Base-by-base conservation (phyloP, 2,888 invertebrate genomes). In the Campaea margaritaria region DNA sequence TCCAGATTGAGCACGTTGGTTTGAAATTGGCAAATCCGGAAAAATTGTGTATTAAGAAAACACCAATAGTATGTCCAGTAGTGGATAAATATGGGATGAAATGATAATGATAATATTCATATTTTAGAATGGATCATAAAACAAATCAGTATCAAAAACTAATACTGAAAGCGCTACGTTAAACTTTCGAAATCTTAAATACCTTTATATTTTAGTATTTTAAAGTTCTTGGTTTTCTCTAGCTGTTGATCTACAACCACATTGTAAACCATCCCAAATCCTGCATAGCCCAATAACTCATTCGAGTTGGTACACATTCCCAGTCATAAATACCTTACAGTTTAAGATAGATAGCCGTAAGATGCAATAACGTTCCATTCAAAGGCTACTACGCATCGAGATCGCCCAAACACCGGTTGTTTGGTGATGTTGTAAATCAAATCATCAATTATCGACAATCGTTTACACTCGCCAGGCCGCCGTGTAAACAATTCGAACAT, bases 351-450 rank as follows among this genome's bases (percentile, higher is more conserved):
- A 73, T 69, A 67, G 73, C 74, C 65, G 76, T 81, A 74, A 76
- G 78, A 77, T 72, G 74, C 74, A 51, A 76, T 81, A 78, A 73
- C 65, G 76, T 75, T 83, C 79, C 84, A 89, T 86, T 86, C 85
- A 89, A 87, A 87, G 85, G 82, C 84, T 67, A 64, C 70, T 78
- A 78, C 82, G 83, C 79, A 82, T 80, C 82, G 68, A 76, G 82
- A 78, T 86, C 85, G 78, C 84, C 91, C 84, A 91, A 91, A 91
- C 91, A 91, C 88, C 87, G 89, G 87, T 87, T 89, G 91, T 92
- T 91, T 91, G 87, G 91, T 89, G 85, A 87, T 86, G 91, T 83
- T 89, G 89, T 91, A 91, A 91, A 92, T 92, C 92, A 92, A 91
- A 89, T 91, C 91, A 89, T 91, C 92, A 91, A 92, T 91, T 92